Base-by-base conservation (phyloP, 1,140 invertebrate species). In the Hylaeus volcanicus region DNA sequence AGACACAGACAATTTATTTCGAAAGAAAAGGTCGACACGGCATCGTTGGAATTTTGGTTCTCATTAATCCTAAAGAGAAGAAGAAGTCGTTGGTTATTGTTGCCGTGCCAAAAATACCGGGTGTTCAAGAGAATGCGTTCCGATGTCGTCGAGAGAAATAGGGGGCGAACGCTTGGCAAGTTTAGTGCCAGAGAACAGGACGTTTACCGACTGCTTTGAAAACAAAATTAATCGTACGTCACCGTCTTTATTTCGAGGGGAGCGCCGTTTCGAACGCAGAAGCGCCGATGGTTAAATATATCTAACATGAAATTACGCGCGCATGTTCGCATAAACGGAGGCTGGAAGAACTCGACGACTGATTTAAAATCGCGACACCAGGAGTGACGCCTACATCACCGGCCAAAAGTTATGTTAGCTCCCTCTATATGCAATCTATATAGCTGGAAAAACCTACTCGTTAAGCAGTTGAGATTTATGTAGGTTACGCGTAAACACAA, bases 81-180 rank as follows among this genome's bases (percentile, higher is more conserved):
- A 26, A 26, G 26, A 26, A 26, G 85, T 79, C 76, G 43, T 9
- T 9, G 63, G 75, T 79, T 89, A 90, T 89, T 89, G 89, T 90
- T 88, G 84, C 85, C 68, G 71, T 84, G 85, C 85, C 78, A 83
- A 84, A 90, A 90, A 89, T 89, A 89, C 83, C 85, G 69, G 74
- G 51, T 58, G 64, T 74, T 58, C 58, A 56, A 12, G 26, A 68
- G 81, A 78, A 73, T 71, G 74, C 82, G 85, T 65, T 69, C 79
- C 69, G 75, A 66, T 53, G 66, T 69, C 41, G 73, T 86, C 69
- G 73, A 64, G 43, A n/a, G 79, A 53, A 61, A 45, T 1, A 12
- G 60, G 15, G 43, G 64, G 39, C 26, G 63, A 60, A 48, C 60
- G 70, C 64, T 88, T 82, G 82, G 82, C 87, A 85, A 88, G 83